Evolutionary conservation across 2,113 vertebrate species (phyloP).

Genomic region (Hypomesus transpacificus): DNA sequence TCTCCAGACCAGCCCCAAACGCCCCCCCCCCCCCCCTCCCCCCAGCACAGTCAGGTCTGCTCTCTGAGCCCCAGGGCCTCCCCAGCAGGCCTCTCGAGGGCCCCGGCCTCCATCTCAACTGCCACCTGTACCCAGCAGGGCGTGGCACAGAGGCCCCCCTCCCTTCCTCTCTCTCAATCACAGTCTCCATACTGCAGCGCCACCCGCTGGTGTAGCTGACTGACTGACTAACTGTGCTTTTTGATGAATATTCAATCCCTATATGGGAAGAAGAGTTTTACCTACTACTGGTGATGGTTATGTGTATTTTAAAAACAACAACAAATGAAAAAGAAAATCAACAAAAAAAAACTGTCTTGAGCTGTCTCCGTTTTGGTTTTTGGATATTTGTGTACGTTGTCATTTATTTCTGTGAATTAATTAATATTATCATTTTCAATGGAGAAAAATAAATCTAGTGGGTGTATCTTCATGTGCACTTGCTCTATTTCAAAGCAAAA

Average conservation of each 20-base stretch:
- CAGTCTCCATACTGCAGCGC: neutral
- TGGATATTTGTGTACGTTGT: constrained; percentile 62
- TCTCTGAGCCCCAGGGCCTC: constrained; percentile 39
- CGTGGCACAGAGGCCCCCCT: constrained; percentile 23
- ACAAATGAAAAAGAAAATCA: constrained; percentile 39
- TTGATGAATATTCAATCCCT: constrained; percentile 57
- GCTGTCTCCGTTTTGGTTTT: constrained; percentile 58
- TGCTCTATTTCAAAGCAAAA: constrained; percentile 52
- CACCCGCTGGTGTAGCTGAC: constrained; percentile 35
- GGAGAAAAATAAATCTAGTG: constrained; percentile 48
- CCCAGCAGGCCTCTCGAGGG: neutral
- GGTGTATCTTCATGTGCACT: constrained; percentile 47
- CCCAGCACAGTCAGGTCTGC: constrained; percentile 17
- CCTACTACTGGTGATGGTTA: constrained; percentile 54
- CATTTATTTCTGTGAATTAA: constrained; percentile 61
- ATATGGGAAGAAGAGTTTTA: constrained; percentile 45
- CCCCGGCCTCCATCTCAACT: constrained; percentile 16
- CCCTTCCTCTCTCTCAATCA: neutral
- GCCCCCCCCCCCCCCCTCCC: neutral
- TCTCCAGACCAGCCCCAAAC: neutral
- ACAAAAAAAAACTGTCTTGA: constrained; percentile 39
- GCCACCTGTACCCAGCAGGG: constrained; percentile 46
- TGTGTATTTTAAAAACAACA: constrained; percentile 54
- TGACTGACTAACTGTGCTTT: constrained; percentile 63
- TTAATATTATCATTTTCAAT: constrained; percentile 61